Percentiles rank a stretch among this genome's conserved stretches.
Evolutionary conservation across 2,888 invertebrate species (phyloP).

Genomic region (Nymphalis urticae): DNA sequence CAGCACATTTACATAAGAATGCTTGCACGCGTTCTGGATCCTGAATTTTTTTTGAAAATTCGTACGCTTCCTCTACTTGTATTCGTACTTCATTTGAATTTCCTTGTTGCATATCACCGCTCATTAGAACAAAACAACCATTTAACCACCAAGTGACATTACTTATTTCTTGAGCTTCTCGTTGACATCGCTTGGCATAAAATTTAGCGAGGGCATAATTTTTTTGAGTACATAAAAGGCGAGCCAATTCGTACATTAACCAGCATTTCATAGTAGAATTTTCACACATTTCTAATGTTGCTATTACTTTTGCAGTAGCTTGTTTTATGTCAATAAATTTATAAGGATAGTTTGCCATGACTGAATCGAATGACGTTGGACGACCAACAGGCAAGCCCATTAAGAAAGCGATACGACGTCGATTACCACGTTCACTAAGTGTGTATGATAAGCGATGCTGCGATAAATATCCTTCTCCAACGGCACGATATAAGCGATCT

Average conservation of each 20-base stretch:
- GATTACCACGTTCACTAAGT: constrained; percentile 71
- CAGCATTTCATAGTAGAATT: constrained; percentile 75
- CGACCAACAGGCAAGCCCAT: constrained; percentile 72
- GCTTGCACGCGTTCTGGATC: constrained; percentile 70
- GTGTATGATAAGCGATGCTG: constrained; percentile 72
- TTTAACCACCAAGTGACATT: constrained; percentile 73
- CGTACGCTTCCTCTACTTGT: constrained; percentile 70
- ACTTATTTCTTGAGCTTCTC: constrained; percentile 65
- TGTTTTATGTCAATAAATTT: constrained; percentile 69
- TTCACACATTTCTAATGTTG: constrained; percentile 71
- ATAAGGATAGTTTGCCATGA: constrained; percentile 72
- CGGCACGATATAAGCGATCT: constrained; percentile 68
- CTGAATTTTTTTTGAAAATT: constrained; percentile 67
- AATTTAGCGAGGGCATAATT: constrained; percentile 74
- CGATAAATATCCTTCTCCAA: constrained; percentile 69
- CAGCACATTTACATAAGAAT: constrained; percentile 66
- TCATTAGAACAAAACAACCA: constrained; percentile 70
- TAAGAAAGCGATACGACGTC: constrained; percentile 71
- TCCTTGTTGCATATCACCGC: constrained; percentile 76
- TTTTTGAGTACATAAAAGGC: constrained; percentile 67
- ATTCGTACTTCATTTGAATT: constrained; percentile 73
- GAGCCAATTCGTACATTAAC: constrained; percentile 71
- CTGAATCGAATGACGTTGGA: constrained; percentile 73
- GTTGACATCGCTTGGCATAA: constrained; percentile 72
- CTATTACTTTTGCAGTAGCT: constrained; percentile 62